These are phyloP conservation scores for Bursaphelenchus mucronatus DNA, from an alignment of 1,140 invertebrate genomes.

Conservation along the genomic window DNA sequence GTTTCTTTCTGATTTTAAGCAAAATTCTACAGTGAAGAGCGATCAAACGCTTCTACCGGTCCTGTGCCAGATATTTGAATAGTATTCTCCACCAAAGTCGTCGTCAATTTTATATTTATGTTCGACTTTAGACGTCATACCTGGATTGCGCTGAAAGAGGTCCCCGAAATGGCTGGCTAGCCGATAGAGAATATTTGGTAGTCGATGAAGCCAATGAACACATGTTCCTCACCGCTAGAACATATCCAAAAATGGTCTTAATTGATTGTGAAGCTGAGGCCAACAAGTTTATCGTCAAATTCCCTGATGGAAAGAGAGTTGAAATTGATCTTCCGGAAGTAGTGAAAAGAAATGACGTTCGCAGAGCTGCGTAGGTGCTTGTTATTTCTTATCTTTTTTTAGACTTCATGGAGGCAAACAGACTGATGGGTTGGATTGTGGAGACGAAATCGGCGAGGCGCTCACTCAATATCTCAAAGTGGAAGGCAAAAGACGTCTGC, in stretches of 20 bases:
- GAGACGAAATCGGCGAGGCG: conserved; percentile 39
- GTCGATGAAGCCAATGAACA: conserved; percentile 21
- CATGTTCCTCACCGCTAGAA: conserved; percentile 18
- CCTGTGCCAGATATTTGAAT: not conserved
- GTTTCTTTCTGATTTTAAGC: too few species aligned
- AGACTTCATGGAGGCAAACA: conserved; percentile 20
- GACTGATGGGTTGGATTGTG: conserved; percentile 48
- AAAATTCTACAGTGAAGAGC: too few species aligned
- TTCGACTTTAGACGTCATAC: not conserved
- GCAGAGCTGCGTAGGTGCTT: not conserved
- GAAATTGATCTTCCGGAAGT: conserved; percentile 18
- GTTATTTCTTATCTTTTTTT: conserved; percentile 14
- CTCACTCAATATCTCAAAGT: conserved; percentile 39
- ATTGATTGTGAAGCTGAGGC: conserved; percentile 14
- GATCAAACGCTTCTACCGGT: not conserved
- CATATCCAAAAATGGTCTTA: conserved; percentile 20
- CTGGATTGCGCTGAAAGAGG: conserved; percentile 15
- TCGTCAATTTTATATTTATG: conserved; percentile 2
- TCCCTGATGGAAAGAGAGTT: conserved; percentile 9
- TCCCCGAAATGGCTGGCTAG: conserved; percentile 5
- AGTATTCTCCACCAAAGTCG: not conserved
- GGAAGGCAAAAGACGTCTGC: conserved; percentile 18
- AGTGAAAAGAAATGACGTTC: conserved; percentile 16
- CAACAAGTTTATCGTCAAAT: conserved; percentile 11
- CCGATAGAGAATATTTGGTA: conserved; percentile 21